phyloP scores from a whole-genome alignment of 2,113 vertebrate species.

The Falcunculus frontatus region DNA sequence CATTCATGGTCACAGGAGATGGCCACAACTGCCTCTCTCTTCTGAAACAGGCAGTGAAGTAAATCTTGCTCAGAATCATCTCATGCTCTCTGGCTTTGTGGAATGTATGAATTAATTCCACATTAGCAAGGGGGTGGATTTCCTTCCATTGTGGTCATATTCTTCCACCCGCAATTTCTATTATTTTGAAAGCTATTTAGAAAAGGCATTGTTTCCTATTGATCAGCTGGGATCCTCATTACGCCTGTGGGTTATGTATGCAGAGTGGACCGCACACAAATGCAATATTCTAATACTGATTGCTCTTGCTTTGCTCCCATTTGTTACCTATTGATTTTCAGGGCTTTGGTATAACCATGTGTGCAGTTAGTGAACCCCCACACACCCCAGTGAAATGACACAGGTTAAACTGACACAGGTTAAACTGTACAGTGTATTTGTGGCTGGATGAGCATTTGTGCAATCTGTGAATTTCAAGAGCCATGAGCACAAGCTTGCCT shows the following conservation, averaged over 20 bases:
- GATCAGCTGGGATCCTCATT: background rate
- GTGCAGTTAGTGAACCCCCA: background rate
- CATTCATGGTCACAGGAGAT: background rate
- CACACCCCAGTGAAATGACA: background rate
- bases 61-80: background rate
- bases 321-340: slow-evolving; percentile 29
- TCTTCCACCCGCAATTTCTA: background rate
- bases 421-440: background rate
- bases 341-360: background rate
- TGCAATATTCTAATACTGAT: background rate
- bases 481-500: background rate
- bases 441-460: background rate
- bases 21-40: background rate
- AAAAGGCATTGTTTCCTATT: background rate
- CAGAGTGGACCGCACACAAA: background rate
- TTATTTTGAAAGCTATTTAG: background rate
- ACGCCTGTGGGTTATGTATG: background rate
- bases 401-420: background rate
- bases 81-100: background rate
- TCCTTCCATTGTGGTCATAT: background rate
- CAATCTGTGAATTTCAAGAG: slow-evolving; percentile 18
- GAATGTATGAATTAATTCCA: background rate
- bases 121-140: background rate
- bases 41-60: background rate
- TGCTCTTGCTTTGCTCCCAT: background rate